Evolutionary conservation across 2,888 invertebrate species (phyloP), one percentile per base, ranked within the genome.

Genomic region (Apamea sordens): DNA sequence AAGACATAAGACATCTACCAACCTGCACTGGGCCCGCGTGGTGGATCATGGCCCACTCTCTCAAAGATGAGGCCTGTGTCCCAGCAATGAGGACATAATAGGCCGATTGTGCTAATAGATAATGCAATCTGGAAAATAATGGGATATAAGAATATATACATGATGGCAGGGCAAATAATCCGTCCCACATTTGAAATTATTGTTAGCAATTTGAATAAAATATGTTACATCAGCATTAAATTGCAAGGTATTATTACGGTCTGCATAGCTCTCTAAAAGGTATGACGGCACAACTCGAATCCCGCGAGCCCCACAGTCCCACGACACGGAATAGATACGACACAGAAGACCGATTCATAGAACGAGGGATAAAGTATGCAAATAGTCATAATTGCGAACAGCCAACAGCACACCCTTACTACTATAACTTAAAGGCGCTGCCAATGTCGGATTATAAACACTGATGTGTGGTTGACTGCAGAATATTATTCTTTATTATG

Each of bases 211-310:
- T 47, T 56, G 53, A 82, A 61, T 80, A 80, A 80, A 79, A 65
- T 53, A 70, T 80, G 47, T 80, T 36, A 53, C 56, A 68, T 68
- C 18, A 50, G 63, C 50, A 53, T 56, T 76, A 69, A 32, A 73
- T 53, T 68, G 56, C 67, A 53, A 73, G 73, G 72, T 61, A 73
- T 73, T 63, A 36, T 36, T 47, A 56, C 32, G 11, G 59, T 63
- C 47, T 65, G 41, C 79, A 86, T 84, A 83, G 56, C 84, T 69
- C 70, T 75, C 50, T 65, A 68, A 61, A 83, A 79, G 73, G 56
- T 50, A 87, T 84, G 84, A 76, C 70, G 75, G 61, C 70, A 87
- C 41, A 5, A 61, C 59, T 67, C 6, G 4, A 59, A 67, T 32
- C 65, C n/a, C 78, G 1, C 4, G 50, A 4, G 47, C 41, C 28